Conservation (phyloP, 2,113 vertebrate species). For the Chloropsis hardwickii region DNA sequence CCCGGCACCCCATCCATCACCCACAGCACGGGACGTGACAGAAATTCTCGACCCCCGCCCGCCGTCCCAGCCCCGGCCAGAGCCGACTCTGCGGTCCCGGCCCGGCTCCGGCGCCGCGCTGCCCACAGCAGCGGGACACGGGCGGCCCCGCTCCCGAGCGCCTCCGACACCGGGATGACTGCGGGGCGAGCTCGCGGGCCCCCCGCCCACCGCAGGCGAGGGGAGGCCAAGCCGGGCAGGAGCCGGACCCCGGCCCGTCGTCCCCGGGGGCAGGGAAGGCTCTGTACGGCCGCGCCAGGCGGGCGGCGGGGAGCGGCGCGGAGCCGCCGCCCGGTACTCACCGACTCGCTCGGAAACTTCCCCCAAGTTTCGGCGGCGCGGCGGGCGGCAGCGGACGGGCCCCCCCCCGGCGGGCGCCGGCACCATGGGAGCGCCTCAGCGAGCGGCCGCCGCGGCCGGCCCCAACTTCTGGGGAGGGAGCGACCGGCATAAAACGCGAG, state of each 20-base stretch:
- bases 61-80: not conserved
- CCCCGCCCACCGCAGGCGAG: too few relatives aligned
- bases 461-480: not conserved
- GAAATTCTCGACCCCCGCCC: not conserved
- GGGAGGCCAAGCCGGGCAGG: not conserved
- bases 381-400: not conserved
- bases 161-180: not conserved
- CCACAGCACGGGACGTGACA: not conserved
- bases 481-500: not conserved
- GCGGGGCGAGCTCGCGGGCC: too few relatives aligned
- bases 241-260: not conserved
- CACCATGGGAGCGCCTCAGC: not conserved
- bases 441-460: not conserved
- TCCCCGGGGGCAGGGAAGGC: not conserved
- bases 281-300: too few relatives aligned
- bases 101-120: not conserved
- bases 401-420: not conserved
- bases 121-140: not conserved
- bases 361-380: not conserved
- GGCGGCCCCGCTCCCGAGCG: not conserved
- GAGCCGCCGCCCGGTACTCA: not conserved
- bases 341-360: constrained; percentile 5
- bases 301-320: not conserved
- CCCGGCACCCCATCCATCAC: not conserved
- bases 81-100: not conserved